These are phyloP conservation scores for Mormyrops boulengeri DNA, from an alignment of 2,797 vertebrate genomes.

Conservation along the genomic window DNA sequence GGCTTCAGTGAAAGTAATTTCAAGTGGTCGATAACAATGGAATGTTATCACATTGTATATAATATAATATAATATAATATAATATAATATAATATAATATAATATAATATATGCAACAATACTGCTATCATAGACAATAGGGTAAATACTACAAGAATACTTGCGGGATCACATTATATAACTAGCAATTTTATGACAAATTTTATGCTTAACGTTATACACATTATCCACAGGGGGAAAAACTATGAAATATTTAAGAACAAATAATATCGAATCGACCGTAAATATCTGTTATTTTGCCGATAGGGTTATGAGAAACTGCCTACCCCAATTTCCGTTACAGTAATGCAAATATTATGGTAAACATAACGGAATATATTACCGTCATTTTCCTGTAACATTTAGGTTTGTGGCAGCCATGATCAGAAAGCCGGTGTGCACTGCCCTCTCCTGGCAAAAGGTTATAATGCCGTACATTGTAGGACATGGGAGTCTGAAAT, in stretches of 20 bases:
- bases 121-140: not conserved
- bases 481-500: not conserved
- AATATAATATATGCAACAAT: not conserved
- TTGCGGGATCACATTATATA: not conserved
- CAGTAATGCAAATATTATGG: not conserved
- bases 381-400: not conserved
- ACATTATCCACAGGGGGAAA: not conserved
- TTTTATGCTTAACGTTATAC: not conserved
- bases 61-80: not conserved
- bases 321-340: not conserved
- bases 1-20: not conserved
- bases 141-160: not conserved
- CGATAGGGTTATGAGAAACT: not conserved
- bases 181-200: not conserved
- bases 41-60: not conserved
- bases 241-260: not conserved
- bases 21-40: not conserved
- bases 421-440: not conserved
- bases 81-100: not conserved
- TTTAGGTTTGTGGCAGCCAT: not conserved
- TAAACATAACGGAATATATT: not conserved
- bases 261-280: not conserved
- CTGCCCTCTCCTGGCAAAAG: slow-evolving; percentile 12
- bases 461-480: not conserved
- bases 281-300: not conserved